Percentiles rank a stretch among this genome's conserved stretches.
Conservation (phyloP, 1,140 invertebrate species). For the Drosophila arizonae region DNA sequence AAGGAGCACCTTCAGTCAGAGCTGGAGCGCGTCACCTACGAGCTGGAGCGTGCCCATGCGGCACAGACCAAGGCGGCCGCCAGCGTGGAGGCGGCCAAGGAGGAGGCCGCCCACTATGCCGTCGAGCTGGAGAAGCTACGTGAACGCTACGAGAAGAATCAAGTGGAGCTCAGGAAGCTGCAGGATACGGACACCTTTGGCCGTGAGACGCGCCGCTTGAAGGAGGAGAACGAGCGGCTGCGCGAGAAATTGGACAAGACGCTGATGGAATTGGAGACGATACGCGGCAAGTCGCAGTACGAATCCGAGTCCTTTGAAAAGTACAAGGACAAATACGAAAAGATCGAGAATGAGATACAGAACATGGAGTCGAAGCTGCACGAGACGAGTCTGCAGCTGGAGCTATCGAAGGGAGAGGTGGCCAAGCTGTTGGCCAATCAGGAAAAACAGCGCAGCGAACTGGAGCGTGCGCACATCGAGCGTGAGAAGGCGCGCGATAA, state of each 20-base stretch:
- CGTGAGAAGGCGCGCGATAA: slow-evolving; percentile 92
- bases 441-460: slow-evolving; percentile 90
- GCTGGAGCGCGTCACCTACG: slow-evolving; percentile 92
- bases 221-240: slow-evolving; percentile 92
- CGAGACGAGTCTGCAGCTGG: slow-evolving; percentile 90
- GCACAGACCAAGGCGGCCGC: slow-evolving; percentile 92
- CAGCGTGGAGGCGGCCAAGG: slow-evolving; percentile 93
- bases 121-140: slow-evolving; percentile 95
- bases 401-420: slow-evolving; percentile 90
- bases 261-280: slow-evolving; percentile 89
- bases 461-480: slow-evolving; percentile 92
- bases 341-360: slow-evolving; percentile 89
- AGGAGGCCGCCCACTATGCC: slow-evolving; percentile 92
- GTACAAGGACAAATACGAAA: slow-evolving; percentile 89
- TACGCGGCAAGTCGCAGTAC: slow-evolving; percentile 93
- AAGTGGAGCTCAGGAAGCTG: slow-evolving; percentile 91
- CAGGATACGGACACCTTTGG: slow-evolving; percentile 88
- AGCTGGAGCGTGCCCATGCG: slow-evolving; percentile 91
- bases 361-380: slow-evolving; percentile 90
- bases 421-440: slow-evolving; percentile 87
- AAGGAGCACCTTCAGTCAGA: slow-evolving; percentile 93
- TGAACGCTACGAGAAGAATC: slow-evolving; percentile 93
- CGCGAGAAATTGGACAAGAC: slow-evolving; percentile 92
- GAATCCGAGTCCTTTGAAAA: slow-evolving; percentile 93
- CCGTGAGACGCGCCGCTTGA: slow-evolving; percentile 88